These are phyloP conservation scores for Microctonus hyperodae DNA, from an alignment of 2,888 invertebrate genomes.

Conservation along the genomic window DNA sequence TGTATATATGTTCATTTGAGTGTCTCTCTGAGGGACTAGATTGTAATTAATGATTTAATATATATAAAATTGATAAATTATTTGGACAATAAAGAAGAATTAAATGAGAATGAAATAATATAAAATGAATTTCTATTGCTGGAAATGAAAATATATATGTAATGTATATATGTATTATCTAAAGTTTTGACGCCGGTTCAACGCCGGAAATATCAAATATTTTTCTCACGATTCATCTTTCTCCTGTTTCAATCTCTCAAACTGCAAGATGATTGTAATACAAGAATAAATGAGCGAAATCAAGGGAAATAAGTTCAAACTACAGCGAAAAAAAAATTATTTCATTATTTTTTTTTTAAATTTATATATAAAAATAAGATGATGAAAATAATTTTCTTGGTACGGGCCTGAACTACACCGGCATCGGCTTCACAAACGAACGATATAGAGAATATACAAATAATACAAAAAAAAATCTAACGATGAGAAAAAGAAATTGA, in stretches of 20 bases:
- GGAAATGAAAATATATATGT: not conserved
- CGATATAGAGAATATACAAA: too few relatives aligned
- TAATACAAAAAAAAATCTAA: not conserved
- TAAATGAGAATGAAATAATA: not conserved
- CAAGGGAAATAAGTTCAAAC: not conserved
- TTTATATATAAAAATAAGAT: not conserved
- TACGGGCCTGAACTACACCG: not conserved
- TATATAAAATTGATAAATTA: too few relatives aligned
- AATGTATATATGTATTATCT: constrained; percentile 27
- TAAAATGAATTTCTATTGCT: not conserved
- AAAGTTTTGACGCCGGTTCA: constrained; percentile 32
- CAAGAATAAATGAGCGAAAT: not conserved
- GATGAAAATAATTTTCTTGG: not conserved
- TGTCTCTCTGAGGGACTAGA: constrained; percentile 17
- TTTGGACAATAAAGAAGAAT: constrained; percentile 20
- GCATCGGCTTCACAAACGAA: not conserved
- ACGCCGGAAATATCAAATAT: constrained; percentile 44
- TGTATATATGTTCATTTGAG: too few relatives aligned
- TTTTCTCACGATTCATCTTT: constrained; percentile 40
- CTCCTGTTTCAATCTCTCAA: not conserved
- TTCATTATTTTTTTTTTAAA: too few relatives aligned
- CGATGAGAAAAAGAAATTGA: not conserved
- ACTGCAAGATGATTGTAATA: not conserved
- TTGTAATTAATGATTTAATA: constrained; percentile 4
- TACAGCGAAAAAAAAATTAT: not conserved